Evolutionary conservation across 2,113 vertebrate species (phyloP), one percentile per base, ranked within the genome.

Genomic region (Paratilapia polleni): DNA sequence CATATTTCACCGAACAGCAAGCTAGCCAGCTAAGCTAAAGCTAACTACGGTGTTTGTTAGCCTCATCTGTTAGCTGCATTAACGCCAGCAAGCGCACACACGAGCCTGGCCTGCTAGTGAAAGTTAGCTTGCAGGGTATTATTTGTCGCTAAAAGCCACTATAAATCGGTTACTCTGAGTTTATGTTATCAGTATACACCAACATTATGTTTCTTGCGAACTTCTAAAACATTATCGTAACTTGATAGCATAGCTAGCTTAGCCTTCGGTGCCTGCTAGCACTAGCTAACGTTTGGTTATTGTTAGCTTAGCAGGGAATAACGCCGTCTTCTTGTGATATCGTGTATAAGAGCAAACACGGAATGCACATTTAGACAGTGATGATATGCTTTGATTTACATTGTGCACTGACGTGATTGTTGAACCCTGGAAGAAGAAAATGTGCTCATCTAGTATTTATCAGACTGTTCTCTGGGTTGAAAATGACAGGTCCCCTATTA

Each of bases 71-170:
- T 9, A 47, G 36, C 36, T 75, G 62, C 74, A 68, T 60, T 86
- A 88, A 61, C 12, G 8, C 20, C 11, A 38, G 8, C 61, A 54
- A 22, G 54, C 54, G 54, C 20, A 22, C 10, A 57, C 9, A 9
- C 4, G 52, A 31, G 15, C 14, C 20, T 4, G 84, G 89, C 89
- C 91, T 92, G 47, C 38, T 79, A 47, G 14, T 20, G 26, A 14
- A 19, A 13, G 38, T 78, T 83, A 79, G 22, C 49, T 13, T 20
- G 7, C 0, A 20, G 2, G 0, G 1, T 31, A 8, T 59, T 4
- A 4, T 15, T 57, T n/a, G 43, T 14, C 4, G 6, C 26, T 54
- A 62, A 26, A 24, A 15, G 2, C 9, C 4, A 22, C 17, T 10
- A 28, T 2, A 11, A 28, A 5, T 4, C 1, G 15, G 1, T 0